Conservation (phyloP, 1,140 invertebrate genomes). For the Drosophila ohnishii region DNA sequence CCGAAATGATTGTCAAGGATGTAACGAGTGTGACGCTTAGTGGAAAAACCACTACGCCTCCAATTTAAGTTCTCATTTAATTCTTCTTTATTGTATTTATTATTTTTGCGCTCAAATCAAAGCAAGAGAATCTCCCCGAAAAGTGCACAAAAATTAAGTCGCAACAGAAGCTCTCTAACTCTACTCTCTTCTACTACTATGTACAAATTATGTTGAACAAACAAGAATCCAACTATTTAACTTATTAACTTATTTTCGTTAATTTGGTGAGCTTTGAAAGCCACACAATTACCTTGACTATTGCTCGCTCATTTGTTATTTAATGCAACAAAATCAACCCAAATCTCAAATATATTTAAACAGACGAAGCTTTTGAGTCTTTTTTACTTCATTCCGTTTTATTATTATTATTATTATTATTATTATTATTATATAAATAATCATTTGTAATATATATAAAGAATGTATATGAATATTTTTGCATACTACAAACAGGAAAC, state of each 20-base stretch:
- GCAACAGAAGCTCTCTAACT: conserved; percentile 37
- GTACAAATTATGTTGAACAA: conserved; percentile 49
- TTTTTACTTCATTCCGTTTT: conserved; percentile 46
- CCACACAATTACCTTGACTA: conserved; percentile 13
- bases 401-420: background rate
- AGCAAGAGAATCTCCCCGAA: conserved; percentile 22
- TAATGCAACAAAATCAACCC: conserved; percentile 27
- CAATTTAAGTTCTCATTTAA: conserved; percentile 31
- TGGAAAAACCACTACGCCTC: conserved; percentile 26
- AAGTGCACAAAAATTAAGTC: conserved; percentile 33
- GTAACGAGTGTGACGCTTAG: conserved; percentile 92
- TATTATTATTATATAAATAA: conserved; percentile 25
- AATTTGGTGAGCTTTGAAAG: conserved; percentile 35
- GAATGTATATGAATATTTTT: conserved; percentile 64
- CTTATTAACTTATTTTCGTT: conserved; percentile 35
- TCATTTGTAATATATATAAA: conserved; percentile 37
- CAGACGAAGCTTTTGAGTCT: conserved; percentile 17
- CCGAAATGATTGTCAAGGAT: conserved; percentile 97
- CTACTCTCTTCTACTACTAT: conserved; percentile 19
- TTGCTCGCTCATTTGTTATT: conserved; percentile 53
- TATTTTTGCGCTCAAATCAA: conserved; percentile 31
- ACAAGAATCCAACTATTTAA: conserved; percentile 9
- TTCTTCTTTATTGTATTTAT: conserved; percentile 16
- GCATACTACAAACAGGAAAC: conserved; percentile 51
- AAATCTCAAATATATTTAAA: conserved; percentile 19